A percentile compares a stretch with the other conserved stretches of the same genome.
Conservation (phyloP, 37 sponge, comb jelly and placozoan genomes). For the Mnemiopsis leidyi region DNA sequence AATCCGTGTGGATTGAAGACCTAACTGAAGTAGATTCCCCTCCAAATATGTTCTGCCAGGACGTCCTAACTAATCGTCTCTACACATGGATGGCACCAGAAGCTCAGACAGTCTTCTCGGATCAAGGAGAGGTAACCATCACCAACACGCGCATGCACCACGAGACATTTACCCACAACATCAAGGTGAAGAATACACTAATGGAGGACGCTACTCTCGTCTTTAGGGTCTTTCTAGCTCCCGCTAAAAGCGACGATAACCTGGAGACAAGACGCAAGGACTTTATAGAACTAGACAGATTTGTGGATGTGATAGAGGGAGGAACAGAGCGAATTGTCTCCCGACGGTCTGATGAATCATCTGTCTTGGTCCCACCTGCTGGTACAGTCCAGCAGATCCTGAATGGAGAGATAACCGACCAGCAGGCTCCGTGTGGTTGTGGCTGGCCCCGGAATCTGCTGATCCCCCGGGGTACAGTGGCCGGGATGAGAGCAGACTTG, state of each 20-base stretch:
- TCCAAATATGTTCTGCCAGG: background rate
- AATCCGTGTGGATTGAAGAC: background rate
- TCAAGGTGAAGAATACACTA: background rate
- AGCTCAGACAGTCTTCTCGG: background rate
- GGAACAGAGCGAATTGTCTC: background rate
- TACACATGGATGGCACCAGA: background rate
- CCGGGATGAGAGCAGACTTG: background rate
- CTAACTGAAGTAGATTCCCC: background rate
- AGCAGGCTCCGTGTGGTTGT: slow-evolving; percentile 11
- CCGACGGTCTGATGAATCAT: background rate
- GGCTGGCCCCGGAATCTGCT: slow-evolving; percentile 45
- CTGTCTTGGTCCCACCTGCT: background rate
- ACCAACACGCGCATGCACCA: background rate
- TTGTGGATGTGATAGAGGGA: background rate
- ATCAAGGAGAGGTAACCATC: background rate
- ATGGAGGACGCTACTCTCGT: background rate
- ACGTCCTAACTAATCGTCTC: background rate
- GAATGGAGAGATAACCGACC: background rate
- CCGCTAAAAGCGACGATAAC: background rate
- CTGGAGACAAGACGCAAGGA: background rate
- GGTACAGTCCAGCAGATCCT: background rate
- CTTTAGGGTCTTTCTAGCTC: background rate
- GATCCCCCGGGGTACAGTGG: background rate
- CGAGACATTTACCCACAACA: background rate
- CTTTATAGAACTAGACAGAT: slow-evolving; percentile 4